Conservation (phyloP, 2,888 invertebrate genomes). For the Papilio elwesi region DNA sequence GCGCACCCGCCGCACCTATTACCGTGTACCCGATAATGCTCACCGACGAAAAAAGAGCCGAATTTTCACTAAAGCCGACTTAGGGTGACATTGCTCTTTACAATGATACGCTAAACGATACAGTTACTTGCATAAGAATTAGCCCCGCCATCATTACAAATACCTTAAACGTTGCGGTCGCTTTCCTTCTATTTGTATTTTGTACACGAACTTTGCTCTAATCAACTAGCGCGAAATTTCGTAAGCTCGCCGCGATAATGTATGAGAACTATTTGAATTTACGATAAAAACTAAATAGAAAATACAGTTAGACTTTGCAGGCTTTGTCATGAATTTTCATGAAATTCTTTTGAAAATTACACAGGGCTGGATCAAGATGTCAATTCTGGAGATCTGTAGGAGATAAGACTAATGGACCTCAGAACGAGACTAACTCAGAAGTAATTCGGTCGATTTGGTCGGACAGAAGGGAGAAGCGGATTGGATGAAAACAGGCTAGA, state of each 20-base stretch:
- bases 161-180: slow-evolving; percentile 34
- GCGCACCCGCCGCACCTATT: slow-evolving; percentile 68
- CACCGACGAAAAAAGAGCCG: slow-evolving; percentile 64
- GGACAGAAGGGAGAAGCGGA: no score
- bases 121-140: slow-evolving; percentile 47
- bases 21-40: slow-evolving; percentile 73
- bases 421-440: no score
- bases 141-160: slow-evolving; percentile 44
- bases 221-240: slow-evolving; percentile 26
- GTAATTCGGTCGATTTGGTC: no score
- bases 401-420: no score
- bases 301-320: neutral
- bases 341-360: no score
- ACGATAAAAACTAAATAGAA: neutral
- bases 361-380: no score
- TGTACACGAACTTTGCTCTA: slow-evolving; percentile 24
- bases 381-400: no score
- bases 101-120: slow-evolving; percentile 52
- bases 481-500: no score
- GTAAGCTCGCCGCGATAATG: neutral
- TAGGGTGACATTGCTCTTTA: slow-evolving; percentile 65
- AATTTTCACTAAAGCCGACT: slow-evolving; percentile 64
- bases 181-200: slow-evolving; percentile 25
- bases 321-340: no score
- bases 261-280: neutral